Base-by-base conservation (phyloP, 2,888 invertebrate genomes). In the Yponomeuta evonymella region DNA sequence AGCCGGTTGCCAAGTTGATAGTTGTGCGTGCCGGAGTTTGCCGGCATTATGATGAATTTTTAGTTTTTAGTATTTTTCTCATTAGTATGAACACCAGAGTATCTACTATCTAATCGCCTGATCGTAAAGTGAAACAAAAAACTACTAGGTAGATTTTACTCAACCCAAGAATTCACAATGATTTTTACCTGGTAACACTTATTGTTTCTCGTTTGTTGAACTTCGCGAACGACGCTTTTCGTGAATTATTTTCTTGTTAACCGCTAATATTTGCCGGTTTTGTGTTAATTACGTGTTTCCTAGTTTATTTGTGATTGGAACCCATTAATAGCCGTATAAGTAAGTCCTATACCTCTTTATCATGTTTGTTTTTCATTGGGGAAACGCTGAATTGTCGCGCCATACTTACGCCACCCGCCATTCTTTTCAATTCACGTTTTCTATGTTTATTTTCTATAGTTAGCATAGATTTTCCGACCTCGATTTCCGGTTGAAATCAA, bases 321-420 rank as follows among this genome's bases (percentile, higher is more conserved):
- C 8, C 9, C 3, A 23, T 64, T 30, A 2, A 29, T 8, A 29
- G 64, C 64, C 8, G n/a, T 10, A 64, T 2, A 15, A 58, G 64
- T 64, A 64, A 64, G 64, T 64, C 29, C 23, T 64, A 0, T n/a
- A 64, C 29, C 10, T 23, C 2, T 62, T 64, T 64, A 29, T 64
- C 23, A 64, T 15, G 51, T 2, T 8, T 15, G 2, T 58, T 58
- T 58, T 58, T 15, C 69, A 71, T 73, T 76, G 70, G 72, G 72
- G 43, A 73, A 74, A 71, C 72, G 76, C 74, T 76, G 64, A 30
- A 71, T 4, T 70, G 74, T 73, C 85, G 84, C 88, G 87, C 89
- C 88, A 88, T 88, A 64, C 75, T 75, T 84, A 81, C 80, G 83
- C 83, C 83, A 88, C 89, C 89, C 88, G 89, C 90, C 89, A 90